Evolutionary conservation across 2,888 invertebrate genomes (phyloP).

Genomic region (Eumacrocentrus americanus): DNA sequence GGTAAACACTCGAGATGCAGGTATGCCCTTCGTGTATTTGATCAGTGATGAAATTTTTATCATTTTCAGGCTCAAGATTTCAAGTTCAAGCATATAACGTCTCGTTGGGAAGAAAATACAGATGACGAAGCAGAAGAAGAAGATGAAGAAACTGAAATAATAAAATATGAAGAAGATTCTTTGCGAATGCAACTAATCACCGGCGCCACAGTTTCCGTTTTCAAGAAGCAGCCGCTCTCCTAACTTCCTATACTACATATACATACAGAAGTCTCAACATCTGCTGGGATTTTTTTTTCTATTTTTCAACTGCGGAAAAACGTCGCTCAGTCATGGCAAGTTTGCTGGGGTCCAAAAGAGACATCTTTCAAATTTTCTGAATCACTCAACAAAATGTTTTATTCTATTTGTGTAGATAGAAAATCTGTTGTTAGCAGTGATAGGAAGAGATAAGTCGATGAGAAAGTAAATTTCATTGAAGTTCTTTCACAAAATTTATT

Average conservation of each 20-base stretch:
- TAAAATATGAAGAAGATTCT: not conserved
- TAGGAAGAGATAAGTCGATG: too few relatives aligned
- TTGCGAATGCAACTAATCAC: conserved; percentile 24
- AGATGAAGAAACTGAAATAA: conserved; percentile 12
- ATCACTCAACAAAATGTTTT: not conserved
- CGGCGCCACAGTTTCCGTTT: conserved; percentile 27
- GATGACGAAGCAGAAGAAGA: conserved; percentile 7
- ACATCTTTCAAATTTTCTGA: not conserved
- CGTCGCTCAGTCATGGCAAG: conserved; percentile 16
- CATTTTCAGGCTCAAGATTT: not conserved
- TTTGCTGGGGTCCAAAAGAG: conserved; percentile 12
- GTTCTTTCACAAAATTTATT: too few relatives aligned
- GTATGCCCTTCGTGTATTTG: not conserved
- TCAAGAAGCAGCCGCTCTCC: conserved; percentile 16
- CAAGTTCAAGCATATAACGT: conserved; percentile 18
- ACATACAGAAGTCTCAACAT: conserved; percentile 13
- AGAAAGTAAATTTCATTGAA: too few relatives aligned
- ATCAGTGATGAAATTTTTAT: not conserved
- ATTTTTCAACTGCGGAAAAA: conserved; percentile 5
- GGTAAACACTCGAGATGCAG: not conserved
- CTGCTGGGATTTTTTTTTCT: conserved; percentile 5
- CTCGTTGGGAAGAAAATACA: not conserved
- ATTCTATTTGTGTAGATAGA: too few relatives aligned
- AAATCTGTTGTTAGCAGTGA: too few relatives aligned
- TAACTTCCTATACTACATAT: conserved; percentile 25